A percentile compares a stretch with the other conserved stretches of the same genome.
phyloP scores from a whole-genome alignment of 2,113 vertebrate species.

The Poicephalus gulielmi region DNA sequence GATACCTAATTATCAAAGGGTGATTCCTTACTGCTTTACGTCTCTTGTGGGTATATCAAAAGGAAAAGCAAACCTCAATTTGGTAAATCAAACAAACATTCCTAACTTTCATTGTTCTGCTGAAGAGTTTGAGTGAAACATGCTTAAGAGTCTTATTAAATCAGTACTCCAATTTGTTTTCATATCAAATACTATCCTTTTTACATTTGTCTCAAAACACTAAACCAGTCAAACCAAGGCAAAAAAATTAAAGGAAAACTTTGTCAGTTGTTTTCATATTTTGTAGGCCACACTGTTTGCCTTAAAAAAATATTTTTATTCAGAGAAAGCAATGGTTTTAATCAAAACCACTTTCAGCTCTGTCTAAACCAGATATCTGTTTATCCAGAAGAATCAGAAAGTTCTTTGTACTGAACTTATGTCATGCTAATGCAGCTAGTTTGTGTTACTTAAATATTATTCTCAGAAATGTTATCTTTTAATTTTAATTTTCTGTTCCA shows the following conservation, averaged over 20 bases:
- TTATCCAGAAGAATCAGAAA: background rate
- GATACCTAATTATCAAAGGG: background rate
- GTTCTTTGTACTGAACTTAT: background rate
- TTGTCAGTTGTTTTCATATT: background rate
- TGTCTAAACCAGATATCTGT: background rate
- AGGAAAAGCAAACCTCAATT: background rate
- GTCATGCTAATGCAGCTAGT: background rate
- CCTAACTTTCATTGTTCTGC: background rate
- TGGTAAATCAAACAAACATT: background rate
- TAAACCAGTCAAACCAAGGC: background rate
- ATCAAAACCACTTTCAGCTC: background rate
- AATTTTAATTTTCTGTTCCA: slow-evolving; percentile 65
- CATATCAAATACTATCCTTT: background rate
- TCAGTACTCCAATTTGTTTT: background rate
- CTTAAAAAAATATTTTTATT: background rate
- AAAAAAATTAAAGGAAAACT: background rate
- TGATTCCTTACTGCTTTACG: background rate
- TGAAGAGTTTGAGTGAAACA: background rate
- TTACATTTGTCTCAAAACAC: background rate
- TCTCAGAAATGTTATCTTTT: slow-evolving; percentile 36
- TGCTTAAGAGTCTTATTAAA: background rate
- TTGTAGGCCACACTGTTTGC: background rate
- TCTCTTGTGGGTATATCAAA: background rate
- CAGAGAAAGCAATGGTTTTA: background rate
- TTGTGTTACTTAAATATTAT: slow-evolving; percentile 21